A percentile compares a stretch with the other conserved stretches of the same genome.
Evolutionary conservation across 2,113 vertebrate genomes (phyloP).

Genomic region (Gila orcuttii): DNA sequence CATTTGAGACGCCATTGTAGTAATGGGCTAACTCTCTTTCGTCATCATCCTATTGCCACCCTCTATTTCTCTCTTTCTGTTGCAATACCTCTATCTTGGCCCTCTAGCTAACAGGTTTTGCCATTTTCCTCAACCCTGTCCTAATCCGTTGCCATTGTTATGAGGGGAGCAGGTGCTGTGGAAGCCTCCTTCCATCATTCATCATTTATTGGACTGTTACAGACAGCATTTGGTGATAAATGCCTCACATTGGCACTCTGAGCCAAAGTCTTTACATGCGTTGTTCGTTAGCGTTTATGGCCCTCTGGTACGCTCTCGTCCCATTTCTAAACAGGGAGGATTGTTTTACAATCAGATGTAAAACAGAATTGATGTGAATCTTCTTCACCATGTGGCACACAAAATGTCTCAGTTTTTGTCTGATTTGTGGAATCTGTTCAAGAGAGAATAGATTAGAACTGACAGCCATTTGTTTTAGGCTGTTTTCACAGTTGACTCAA

Average conservation of each 20-base stretch:
- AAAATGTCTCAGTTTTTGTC: conserved; percentile 26
- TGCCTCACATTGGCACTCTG: neutral
- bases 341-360: conserved; percentile 22
- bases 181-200: conserved; percentile 34
- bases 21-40: conserved; percentile 22
- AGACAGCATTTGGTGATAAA: conserved; percentile 33
- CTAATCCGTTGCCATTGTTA: conserved; percentile 11
- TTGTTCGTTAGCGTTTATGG: conserved; percentile 44
- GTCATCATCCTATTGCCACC: conserved; percentile 58
- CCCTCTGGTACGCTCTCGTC: neutral
- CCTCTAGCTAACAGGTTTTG: neutral
- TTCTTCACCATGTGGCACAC: neutral
- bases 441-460: conserved; percentile 14
- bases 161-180: conserved; percentile 33
- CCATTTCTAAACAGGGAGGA: conserved; percentile 10
- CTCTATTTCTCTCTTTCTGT: conserved; percentile 52
- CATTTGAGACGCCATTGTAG: neutral
- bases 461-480: neutral
- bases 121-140: conserved; percentile 1
- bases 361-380: conserved; percentile 34
- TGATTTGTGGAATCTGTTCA: conserved; percentile 17
- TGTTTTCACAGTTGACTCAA: neutral
- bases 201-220: conserved; percentile 47
- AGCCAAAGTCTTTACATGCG: conserved; percentile 35
- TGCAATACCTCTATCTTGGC: neutral